These are phyloP conservation scores for Drosophila quadrilineata DNA, from an alignment of 1,140 invertebrate genomes.

Conservation along the genomic window DNA sequence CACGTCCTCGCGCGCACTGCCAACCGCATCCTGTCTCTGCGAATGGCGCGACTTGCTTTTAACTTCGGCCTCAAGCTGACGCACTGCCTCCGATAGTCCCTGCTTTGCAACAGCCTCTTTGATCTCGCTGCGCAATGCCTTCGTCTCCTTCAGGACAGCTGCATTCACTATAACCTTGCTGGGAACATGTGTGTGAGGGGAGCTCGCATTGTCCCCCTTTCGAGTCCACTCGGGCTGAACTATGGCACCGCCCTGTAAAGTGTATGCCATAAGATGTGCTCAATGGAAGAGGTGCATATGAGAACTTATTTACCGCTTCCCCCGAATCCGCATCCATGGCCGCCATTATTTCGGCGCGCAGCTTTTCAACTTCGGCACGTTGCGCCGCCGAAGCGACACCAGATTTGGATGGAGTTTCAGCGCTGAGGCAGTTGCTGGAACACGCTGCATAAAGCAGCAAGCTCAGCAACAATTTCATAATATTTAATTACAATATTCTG, in stretches of 20 bases:
- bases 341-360: conserved; percentile 48
- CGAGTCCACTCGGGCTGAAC: conserved; percentile 64
- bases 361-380: conserved; percentile 53
- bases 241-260: conserved; percentile 46
- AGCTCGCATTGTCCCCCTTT: background rate
- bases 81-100: conserved; percentile 28
- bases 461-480: conserved; percentile 15
- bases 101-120: conserved; percentile 40
- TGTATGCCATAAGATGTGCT: too few relatives aligned
- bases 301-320: conserved; percentile 14
- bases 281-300: background rate
- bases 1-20: conserved; percentile 7
- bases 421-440: background rate
- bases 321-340: conserved; percentile 43
- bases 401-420: background rate
- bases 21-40: background rate
- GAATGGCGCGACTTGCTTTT: conserved; percentile 1
- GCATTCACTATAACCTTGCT: conserved; percentile 48
- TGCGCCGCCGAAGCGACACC: background rate
- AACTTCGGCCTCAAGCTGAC: conserved; percentile 35
- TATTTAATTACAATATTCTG: background rate
- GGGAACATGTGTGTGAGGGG: too few relatives aligned
- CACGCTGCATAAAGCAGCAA: conserved; percentile 6
- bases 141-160: conserved; percentile 18
- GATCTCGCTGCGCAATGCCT: conserved; percentile 56